Evolutionary conservation across 1,140 invertebrate species (phyloP).

Genomic region (Temnothorax curvispinosus): DNA sequence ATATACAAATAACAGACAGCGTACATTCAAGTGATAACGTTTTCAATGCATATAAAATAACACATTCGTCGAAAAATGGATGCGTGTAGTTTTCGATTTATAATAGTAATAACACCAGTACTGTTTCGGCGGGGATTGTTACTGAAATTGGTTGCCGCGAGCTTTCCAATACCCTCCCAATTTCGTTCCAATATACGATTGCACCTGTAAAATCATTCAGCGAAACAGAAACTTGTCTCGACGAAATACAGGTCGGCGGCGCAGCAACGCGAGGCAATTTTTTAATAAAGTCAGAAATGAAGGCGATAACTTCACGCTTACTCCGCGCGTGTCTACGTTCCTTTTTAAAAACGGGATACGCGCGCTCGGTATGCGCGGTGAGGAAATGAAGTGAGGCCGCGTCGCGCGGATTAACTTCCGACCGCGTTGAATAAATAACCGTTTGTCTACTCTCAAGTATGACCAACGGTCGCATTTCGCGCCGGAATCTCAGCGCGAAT

Average conservation of each 20-base stretch:
- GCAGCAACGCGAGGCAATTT: not conserved
- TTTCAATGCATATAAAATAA: conserved; percentile 5
- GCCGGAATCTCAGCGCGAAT: not conserved
- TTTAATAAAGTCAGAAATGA: conserved; percentile 41
- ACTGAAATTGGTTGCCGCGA: not conserved
- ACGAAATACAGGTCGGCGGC: not conserved
- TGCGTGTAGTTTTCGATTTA: not conserved
- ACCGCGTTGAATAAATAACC: conserved; percentile 50
- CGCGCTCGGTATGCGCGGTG: not conserved
- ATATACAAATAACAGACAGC: not conserved
- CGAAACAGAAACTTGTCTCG: not conserved
- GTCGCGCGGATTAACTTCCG: conserved; percentile 59
- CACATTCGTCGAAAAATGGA: conserved; percentile 10
- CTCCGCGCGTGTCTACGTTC: conserved; percentile 3
- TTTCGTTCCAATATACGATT: not conserved
- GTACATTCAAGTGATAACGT: not conserved
- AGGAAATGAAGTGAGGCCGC: conserved; percentile 54
- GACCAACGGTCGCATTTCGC: conserved; percentile 4
- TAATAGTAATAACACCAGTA: not conserved
- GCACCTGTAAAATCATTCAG: conserved; percentile 5
- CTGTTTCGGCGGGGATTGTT: not conserved
- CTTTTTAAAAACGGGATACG: conserved; percentile 30
- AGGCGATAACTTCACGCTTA: conserved; percentile 7
- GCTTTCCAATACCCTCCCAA: not conserved
- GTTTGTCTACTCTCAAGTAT: conserved; percentile 46